Conservation (phyloP, 2,113 vertebrate species). For the Eidolon helvum region DNA sequence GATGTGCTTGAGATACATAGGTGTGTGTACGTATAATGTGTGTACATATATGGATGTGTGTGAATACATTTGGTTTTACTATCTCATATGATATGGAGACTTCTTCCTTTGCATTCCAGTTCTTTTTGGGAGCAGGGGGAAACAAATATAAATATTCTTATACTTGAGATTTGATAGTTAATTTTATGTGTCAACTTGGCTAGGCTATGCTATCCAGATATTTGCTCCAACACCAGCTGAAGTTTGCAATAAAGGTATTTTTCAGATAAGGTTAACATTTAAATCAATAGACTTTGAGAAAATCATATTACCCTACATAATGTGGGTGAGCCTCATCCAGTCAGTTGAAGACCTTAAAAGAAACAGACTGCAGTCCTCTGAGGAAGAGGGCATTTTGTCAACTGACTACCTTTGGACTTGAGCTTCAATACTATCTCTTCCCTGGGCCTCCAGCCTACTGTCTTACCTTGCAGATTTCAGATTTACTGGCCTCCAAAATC, state of each 20-base stretch:
- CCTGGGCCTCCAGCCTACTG: not conserved
- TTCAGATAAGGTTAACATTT: not conserved
- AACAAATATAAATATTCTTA: not conserved
- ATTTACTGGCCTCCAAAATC: not conserved
- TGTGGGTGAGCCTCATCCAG: not conserved
- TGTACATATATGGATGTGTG: not conserved
- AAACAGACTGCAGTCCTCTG: not conserved
- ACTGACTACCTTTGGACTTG: not conserved
- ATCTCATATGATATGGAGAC: not conserved
- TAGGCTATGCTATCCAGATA: not conserved
- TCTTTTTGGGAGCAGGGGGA: not conserved
- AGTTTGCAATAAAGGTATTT: not conserved
- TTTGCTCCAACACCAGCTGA: not conserved
- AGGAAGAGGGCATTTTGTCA: not conserved
- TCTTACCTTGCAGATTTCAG: not conserved
- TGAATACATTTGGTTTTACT: not conserved
- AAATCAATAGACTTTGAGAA: not conserved
- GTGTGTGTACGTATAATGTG: accelerated
- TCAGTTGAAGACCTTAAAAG: not conserved
- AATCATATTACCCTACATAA: not conserved
- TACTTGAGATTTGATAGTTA: not conserved
- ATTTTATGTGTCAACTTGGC: not conserved
- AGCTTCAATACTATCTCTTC: not conserved
- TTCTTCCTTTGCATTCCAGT: not conserved
- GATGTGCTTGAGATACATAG: not conserved